These are phyloP conservation scores for Sericinus montela DNA, from an alignment of 2,888 invertebrate genomes.

Conservation along the genomic window DNA sequence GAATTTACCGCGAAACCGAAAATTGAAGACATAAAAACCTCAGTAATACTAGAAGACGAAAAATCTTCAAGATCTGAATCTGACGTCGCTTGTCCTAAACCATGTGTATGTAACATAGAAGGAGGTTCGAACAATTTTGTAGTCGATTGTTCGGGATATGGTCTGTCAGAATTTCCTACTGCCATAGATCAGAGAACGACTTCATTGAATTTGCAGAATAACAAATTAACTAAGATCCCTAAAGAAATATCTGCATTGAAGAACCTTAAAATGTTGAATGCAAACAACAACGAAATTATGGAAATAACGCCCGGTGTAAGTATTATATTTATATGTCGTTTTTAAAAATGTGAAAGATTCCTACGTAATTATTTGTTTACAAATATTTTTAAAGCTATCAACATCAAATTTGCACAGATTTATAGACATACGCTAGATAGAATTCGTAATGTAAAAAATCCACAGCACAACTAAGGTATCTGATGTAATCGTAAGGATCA, in stretches of 20 bases:
- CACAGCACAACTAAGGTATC: too few species aligned
- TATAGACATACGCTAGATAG: too few species aligned
- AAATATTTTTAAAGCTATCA: too few species aligned
- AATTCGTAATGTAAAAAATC: too few species aligned
- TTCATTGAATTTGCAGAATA: constrained; percentile 58
- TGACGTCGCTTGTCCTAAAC: constrained; percentile 44
- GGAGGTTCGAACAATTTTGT: constrained; percentile 46
- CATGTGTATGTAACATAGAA: constrained; percentile 58
- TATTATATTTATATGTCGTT: constrained; percentile 17
- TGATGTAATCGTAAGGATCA: too few species aligned
- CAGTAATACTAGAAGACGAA: constrained; percentile 4
- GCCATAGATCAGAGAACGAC: constrained; percentile 55
- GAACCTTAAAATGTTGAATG: constrained; percentile 54
- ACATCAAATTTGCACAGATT: too few species aligned
- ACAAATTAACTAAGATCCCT: constrained; percentile 60
- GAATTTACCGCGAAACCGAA: constrained; percentile 31
- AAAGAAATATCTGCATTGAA: constrained; percentile 53
- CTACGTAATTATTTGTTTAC: too few species aligned
- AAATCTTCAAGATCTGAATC: constrained; percentile 27
- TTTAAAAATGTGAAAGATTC: too few species aligned
- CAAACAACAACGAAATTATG: constrained; percentile 57
- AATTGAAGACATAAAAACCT: constrained; percentile 44
- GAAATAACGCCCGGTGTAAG: constrained; percentile 60
- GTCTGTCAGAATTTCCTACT: constrained; percentile 68
- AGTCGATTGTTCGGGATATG: constrained; percentile 71